These are phyloP conservation scores for Anthoscopus minutus DNA, from an alignment of 2,113 vertebrate species.

Conservation along the genomic window DNA sequence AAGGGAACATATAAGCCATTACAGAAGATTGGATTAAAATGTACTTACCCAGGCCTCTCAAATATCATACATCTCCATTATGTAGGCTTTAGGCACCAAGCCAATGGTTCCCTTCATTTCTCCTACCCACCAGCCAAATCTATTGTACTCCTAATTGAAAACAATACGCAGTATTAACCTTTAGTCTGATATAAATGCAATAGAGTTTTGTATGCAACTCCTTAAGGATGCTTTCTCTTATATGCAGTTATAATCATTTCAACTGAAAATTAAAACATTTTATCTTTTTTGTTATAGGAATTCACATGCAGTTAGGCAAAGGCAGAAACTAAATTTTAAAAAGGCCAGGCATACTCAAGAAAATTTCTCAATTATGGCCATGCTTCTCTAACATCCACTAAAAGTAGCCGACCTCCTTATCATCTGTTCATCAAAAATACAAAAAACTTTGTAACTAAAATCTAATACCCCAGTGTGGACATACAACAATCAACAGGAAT, in stretches of 20 bases:
- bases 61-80: conserved; percentile 91
- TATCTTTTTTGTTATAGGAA: conserved; percentile 53
- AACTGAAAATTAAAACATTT: conserved; percentile 68
- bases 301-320: conserved; percentile 50
- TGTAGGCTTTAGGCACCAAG: conserved; percentile 93
- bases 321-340: conserved; percentile 51
- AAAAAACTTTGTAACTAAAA: background rate
- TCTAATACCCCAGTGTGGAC: background rate
- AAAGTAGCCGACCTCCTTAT: background rate
- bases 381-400: background rate
- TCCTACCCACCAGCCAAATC: conserved; percentile 97
- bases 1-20: conserved; percentile 79
- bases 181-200: conserved; percentile 74
- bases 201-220: conserved; percentile 69
- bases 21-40: conserved; percentile 83
- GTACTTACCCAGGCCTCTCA: conserved; percentile 84
- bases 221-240: conserved; percentile 69
- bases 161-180: conserved; percentile 82
- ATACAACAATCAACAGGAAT: background rate
- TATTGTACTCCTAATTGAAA: conserved; percentile 91
- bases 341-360: conserved; percentile 18
- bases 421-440: background rate
- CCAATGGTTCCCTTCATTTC: conserved; percentile 92
- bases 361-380: background rate
- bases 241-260: conserved; percentile 65